Evolutionary conservation across 2,113 vertebrate genomes (phyloP).

Genomic region (Alligator mississippiensis): DNA sequence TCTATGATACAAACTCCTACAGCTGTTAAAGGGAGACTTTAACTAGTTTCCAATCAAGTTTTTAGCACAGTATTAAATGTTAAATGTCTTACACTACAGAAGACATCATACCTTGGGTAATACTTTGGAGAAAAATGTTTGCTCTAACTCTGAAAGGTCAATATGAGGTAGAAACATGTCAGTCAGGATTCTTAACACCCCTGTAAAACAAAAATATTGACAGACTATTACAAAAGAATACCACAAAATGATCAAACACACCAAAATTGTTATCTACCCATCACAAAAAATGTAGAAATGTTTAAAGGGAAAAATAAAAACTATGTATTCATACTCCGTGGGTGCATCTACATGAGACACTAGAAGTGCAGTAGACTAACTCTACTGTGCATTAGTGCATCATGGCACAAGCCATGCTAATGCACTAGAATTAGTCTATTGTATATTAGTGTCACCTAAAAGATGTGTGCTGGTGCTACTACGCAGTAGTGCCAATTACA

Average conservation of each 20-base stretch:
- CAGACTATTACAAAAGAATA: not conserved
- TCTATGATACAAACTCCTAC: not conserved
- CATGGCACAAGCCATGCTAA: too few relatives aligned
- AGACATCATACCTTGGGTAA: constrained; percentile 87
- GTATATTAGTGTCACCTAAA: too few relatives aligned
- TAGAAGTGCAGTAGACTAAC: too few relatives aligned
- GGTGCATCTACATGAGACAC: too few relatives aligned
- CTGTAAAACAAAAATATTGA: constrained; percentile 74
- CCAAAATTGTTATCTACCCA: not conserved
- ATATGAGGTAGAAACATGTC: constrained; percentile 94
- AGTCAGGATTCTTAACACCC: constrained; percentile 87
- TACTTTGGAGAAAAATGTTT: constrained; percentile 87
- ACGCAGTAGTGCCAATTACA: too few relatives aligned
- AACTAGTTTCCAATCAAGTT: not conserved
- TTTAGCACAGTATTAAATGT: not conserved
- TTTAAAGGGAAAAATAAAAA: not conserved
- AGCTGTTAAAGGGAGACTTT: not conserved
- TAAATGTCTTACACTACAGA: not conserved
- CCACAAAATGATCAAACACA: not conserved
- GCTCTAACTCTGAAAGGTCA: constrained; percentile 83
- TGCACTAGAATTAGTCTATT: too few relatives aligned
- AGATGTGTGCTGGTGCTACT: too few relatives aligned
- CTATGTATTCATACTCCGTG: too few relatives aligned
- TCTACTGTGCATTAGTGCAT: too few relatives aligned
- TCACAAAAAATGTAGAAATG: not conserved